Evolutionary conservation across 2,113 vertebrate species (phyloP).

Genomic region (Procapra przewalskii): DNA sequence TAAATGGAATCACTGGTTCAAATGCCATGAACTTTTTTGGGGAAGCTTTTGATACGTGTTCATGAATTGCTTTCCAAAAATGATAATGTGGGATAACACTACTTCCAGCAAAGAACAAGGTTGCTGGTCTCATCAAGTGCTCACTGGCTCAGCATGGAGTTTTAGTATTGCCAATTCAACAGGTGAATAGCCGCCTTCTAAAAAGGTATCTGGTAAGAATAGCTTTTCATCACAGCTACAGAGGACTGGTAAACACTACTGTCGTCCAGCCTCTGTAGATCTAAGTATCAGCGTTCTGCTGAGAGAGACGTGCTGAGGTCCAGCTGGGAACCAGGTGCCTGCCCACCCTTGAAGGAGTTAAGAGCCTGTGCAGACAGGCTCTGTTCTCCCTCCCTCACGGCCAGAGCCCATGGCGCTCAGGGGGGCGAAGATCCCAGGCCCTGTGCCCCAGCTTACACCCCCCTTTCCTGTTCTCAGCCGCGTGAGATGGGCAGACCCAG

Average conservation of each 20-base stretch:
- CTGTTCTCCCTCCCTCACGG: background rate
- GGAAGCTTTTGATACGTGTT: background rate
- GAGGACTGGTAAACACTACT: background rate
- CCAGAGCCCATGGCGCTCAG: too few relatives aligned
- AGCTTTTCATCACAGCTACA: background rate
- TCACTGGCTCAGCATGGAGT: background rate
- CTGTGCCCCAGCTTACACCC: background rate
- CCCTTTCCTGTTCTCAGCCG: too few relatives aligned
- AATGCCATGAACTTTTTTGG: background rate
- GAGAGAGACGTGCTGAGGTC: background rate
- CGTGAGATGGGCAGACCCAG: rapidly evolving
- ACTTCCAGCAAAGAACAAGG: background rate
- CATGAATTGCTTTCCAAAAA: background rate
- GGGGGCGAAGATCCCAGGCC: background rate
- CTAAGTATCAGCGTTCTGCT: background rate
- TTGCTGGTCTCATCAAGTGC: too few relatives aligned
- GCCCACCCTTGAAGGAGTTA: background rate
- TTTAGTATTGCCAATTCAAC: background rate
- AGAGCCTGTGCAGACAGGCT: rapidly evolving
- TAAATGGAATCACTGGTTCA: background rate
- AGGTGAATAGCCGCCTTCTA: background rate
- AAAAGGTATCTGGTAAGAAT: background rate
- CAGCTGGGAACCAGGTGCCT: background rate
- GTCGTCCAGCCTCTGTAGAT: background rate
- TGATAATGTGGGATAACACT: background rate